These are phyloP conservation scores for Myanophis thanlyinensis DNA, from an alignment of 2,113 vertebrate genomes.

Conservation along the genomic window DNA sequence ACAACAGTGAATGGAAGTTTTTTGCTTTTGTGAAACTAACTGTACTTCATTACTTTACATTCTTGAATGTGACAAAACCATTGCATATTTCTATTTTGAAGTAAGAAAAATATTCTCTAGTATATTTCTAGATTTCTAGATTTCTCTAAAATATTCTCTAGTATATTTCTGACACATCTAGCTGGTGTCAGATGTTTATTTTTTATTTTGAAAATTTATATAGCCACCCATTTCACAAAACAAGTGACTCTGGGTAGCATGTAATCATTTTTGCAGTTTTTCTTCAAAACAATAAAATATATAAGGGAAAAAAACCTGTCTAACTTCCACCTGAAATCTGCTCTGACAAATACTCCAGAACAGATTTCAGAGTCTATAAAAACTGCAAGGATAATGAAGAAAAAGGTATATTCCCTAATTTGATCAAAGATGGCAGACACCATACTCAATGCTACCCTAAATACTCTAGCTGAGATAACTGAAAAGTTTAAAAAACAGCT, in stretches of 20 bases:
- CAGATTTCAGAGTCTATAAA: not conserved
- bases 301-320: not conserved
- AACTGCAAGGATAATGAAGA: not conserved
- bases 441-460: not conserved
- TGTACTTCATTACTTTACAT: too few relatives aligned
- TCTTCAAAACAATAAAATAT: not conserved
- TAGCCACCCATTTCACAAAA: too few relatives aligned
- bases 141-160: too few relatives aligned
- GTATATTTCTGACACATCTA: too few relatives aligned
- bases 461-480: not conserved
- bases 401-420: not conserved
- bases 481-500: not conserved
- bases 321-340: not conserved
- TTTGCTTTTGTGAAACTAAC: too few relatives aligned
- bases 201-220: too few relatives aligned
- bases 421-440: not conserved
- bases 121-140: too few relatives aligned
- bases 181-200: not conserved
- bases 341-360: not conserved
- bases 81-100: too few relatives aligned
- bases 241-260: too few relatives aligned
- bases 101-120: too few relatives aligned
- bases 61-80: too few relatives aligned
- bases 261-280: not conserved
- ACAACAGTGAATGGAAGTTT: too few relatives aligned